Base-by-base conservation (phyloP, 1,140 invertebrate genomes). In the Drosophila elegans region DNA sequence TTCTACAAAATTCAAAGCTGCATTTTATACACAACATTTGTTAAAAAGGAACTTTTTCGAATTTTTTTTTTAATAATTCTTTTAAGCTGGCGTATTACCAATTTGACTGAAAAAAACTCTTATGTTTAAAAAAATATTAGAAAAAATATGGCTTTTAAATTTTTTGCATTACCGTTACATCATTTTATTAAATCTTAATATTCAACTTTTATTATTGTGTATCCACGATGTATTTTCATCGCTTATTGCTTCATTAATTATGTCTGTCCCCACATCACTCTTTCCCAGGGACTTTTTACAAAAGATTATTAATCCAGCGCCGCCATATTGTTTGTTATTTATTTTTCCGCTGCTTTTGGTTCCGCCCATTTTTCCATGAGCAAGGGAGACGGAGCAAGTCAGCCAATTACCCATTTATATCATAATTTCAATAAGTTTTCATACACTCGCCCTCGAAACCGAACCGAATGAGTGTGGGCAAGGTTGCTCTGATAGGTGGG, bases 361-460 rank as follows among this genome's bases (percentile, higher is more conserved):
- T 25, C 78, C 82, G 83, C 82, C 82, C 74, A 51, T 68, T 66
- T 46, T 27, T 7, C 29, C 7, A 27, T 13, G 42, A 32, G 25
- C n/a, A n/a, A 39, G 42, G 29, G 29, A 71, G 59, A 53, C 27
- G 39, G 11, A n/a, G 42, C n/a, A 7, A 49, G 44, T 13, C 4
- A 79, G 68, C 72, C 84, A 88, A 88, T 88, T 88, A 88, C 83
- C 79, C 79, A 79, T 86, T 88, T 83, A 80, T 89, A 69, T 88
- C 61, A 89, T 90, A 90, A 90, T 89, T 90, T 89, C 77, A 85
- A 90, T 84, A 89, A 85, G 77, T 90, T 90, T 89, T 89, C 73
- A 89, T 90, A 75, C 80, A 89, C 73, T 89, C 75, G 69, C 51
- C 25, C 42, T 51, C 16, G 25, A 42, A 56, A 77, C 52, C 61